Evolutionary conservation across 2,888 invertebrate species (phyloP), one percentile per base, ranked within the genome.

Genomic region (Chironomus riparius): DNA sequence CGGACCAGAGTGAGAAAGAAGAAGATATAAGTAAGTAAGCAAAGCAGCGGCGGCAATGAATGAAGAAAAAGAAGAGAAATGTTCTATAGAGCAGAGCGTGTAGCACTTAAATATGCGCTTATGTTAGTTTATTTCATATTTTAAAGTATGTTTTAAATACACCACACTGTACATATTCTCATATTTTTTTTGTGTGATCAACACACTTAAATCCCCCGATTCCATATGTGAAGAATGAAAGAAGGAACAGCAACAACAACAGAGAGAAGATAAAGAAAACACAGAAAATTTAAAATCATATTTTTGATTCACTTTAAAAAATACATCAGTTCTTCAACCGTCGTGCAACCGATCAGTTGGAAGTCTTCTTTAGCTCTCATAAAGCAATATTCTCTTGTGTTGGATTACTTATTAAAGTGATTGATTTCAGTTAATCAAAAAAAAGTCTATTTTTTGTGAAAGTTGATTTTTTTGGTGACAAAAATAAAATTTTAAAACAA

Each of bases 331-430:
- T 72, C 72, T 72, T 72, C 72, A 72, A 50, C 24, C 24, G 28
- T 72, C 62, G 72, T 72, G 61, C 72, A 61, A 50, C 50, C 72
- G 72, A 72, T 72, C 72, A 72, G 72, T 72, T 72, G 72, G 72
- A 28, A 72, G 72, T 72, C 62, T 72, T 72, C 72, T 72, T 62
- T 72, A 22, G 24, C 38, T 72, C 65, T 65, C 22, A 24, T 13
- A 7, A 7, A 5, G 18, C 15, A 28, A 72, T 38, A 38, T n/a
- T 47, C 6, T 47, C 12, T 28, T 71, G 28, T 72, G 50, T n/a
- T 50, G 72, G 72, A 72, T 38, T 72, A 71, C 12, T 24, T 18
- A 13, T 50, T n/a, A 48, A 47, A 47, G 47, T 21, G 21, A 47
- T 18, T 47, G 3, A 70, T 5, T 65, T 22, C 24, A 28, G 10